Conservation (phyloP, 2,888 invertebrate species). For the Myopa tessellatipennis region DNA sequence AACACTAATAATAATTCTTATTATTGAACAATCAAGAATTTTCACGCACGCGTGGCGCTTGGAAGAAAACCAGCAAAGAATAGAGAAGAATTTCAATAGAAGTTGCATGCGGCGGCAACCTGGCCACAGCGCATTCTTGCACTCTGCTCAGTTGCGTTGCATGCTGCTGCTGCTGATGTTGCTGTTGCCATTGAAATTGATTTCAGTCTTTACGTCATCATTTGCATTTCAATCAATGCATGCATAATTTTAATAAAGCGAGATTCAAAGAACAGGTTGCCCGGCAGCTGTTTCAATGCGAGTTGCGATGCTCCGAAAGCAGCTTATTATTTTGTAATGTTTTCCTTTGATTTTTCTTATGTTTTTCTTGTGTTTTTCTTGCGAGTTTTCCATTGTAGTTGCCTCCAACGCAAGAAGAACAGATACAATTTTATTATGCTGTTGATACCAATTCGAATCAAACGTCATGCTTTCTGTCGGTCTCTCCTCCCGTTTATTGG, state of each 20-base stretch:
- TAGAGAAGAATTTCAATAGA: neutral
- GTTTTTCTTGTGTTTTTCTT: neutral
- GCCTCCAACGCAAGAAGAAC: neutral
- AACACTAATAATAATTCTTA: neutral
- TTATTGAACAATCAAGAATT: neutral
- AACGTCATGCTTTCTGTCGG: neutral
- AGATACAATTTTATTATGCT: slow-evolving; percentile 31
- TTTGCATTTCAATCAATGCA: neutral
- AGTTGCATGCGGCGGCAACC: too few relatives aligned
- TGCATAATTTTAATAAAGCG: slow-evolving; percentile 9
- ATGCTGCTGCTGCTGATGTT: neutral
- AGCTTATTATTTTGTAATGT: neutral
- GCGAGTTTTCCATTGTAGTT: neutral
- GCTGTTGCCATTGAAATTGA: neutral
- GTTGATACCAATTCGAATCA: slow-evolving; percentile 17
- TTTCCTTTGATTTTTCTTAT: neutral
- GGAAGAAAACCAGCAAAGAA: too few relatives aligned
- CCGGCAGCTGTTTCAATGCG: neutral
- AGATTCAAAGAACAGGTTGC: neutral
- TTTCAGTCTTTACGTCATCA: neutral
- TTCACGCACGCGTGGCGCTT: neutral
- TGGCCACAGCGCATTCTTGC: neutral
- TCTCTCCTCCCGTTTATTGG: neutral
- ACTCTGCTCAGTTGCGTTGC: too few relatives aligned
- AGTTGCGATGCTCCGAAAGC: neutral